Base-by-base conservation (phyloP, 2,888 invertebrate species). In the Anthophora plumipes region DNA sequence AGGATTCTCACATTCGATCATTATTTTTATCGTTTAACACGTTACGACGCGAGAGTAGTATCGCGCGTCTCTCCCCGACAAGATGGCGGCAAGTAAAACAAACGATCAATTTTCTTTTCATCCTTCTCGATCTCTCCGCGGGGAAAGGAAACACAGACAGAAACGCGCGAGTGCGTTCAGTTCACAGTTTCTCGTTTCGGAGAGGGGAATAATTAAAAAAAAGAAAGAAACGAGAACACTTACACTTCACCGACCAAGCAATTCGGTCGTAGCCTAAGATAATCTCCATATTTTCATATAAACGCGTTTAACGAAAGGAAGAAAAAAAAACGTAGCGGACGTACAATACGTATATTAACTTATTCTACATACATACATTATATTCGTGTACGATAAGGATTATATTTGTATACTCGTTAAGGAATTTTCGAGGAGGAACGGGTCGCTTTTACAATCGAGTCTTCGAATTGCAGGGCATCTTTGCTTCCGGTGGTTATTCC, bases 221-320 rank as follows among this genome's bases (percentile, higher is more conserved):
- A n/a, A 63, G 14, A 11, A 69, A 25, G 25, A 11, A 61, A 61
- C 50, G 67, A 70, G 50, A 82, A 39, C 39, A 41, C 57, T 25
- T 22, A 73, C 37, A 77, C 41, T 75, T 83, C 78, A 71, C 64
- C 67, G 80, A 77, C 76, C 68, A 77, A 80, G 22, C 68, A 75
- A 74, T 82, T 82, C 70, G 86, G 78, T 86, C 69, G 73, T 84
- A 83, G 61, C 80, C 79, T 86, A 87, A 83, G 77, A 86, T 85
- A 66, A 59, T 77, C 70, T 70, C 69, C 66, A 84, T 90, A 90
- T 90, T 90, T 90, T 90, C 90, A 57, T 90, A 90, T 87, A 80
- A 80, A 69, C 77, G 73, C 67, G 83, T 76, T 55, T 72, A 68
- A 64, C 22, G 69, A 77, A 43, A 6, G 11, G 41, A n/a, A 22